Evolutionary conservation across 2,113 vertebrate species (phyloP).

Genomic region (Verasper variegatus): DNA sequence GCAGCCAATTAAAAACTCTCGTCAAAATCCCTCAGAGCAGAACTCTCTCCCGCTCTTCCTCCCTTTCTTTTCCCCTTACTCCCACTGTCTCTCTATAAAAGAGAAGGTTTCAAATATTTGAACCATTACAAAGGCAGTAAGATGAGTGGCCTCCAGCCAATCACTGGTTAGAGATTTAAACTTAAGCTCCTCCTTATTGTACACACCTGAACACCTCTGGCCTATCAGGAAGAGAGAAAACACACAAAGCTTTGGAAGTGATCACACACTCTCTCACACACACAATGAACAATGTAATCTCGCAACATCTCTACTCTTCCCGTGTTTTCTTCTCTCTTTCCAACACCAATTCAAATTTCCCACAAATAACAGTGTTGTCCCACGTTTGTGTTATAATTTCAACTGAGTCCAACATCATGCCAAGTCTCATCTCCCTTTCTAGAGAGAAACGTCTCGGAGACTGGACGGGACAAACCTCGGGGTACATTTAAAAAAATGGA

Average conservation of each 20-base stretch:
- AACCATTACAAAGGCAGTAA: constrained; percentile 74
- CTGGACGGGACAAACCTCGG: too few species aligned
- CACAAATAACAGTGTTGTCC: background rate
- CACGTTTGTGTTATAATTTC: background rate
- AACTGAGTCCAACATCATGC: constrained; percentile 26
- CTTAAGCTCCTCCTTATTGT: constrained; percentile 25
- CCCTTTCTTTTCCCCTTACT: background rate
- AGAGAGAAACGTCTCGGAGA: background rate
- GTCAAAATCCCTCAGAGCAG: constrained; percentile 17
- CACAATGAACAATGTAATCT: constrained; percentile 18
- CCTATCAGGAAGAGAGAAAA: constrained; percentile 50
- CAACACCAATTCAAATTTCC: background rate
- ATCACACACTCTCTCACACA: background rate
- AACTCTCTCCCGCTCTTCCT: background rate
- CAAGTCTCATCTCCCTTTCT: constrained; percentile 34
- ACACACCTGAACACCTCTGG: constrained; percentile 53
- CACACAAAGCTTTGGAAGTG: constrained; percentile 1
- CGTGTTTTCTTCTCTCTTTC: background rate
- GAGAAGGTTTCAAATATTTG: constrained; percentile 69
- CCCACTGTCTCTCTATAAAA: background rate
- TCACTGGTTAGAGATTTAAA: constrained; percentile 36
- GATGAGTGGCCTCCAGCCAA: constrained; percentile 61
- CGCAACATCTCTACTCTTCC: constrained; percentile 5
- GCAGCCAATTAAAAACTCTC: constrained; percentile 22
- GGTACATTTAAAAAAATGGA: background rate